A percentile compares a stretch with the other conserved stretches of the same genome.
phyloP scores from a whole-genome alignment of 2,888 invertebrate genomes.

The Lathronympha strigana region DNA sequence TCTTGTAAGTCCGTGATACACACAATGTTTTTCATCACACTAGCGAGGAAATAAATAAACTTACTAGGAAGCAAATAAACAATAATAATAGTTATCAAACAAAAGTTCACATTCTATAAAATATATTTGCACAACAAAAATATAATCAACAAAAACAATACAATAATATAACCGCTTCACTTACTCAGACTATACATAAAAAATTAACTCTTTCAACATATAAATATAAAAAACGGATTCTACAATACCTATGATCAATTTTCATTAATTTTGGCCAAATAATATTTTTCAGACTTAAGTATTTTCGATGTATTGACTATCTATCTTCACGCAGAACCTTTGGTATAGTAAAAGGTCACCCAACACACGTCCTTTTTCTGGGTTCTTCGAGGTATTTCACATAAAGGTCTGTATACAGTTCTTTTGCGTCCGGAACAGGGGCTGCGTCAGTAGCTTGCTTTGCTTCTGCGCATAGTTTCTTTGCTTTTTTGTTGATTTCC shows the following conservation, averaged over 20 bases:
- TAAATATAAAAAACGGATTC: neutral
- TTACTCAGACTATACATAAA: neutral
- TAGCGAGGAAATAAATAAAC: too few relatives aligned
- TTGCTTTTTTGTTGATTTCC: constrained; percentile 38
- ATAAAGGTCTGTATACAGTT: constrained; percentile 32
- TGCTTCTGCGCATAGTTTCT: constrained; percentile 26
- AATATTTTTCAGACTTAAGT: too few relatives aligned
- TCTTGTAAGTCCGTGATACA: neutral
- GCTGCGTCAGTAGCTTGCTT: constrained; percentile 26
- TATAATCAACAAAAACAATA: neutral
- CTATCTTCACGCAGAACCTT: neutral
- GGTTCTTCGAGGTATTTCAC: constrained; percentile 36
- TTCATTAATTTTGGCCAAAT: neutral
- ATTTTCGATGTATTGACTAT: too few relatives aligned
- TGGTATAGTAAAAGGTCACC: neutral
- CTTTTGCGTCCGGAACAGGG: constrained; percentile 1
- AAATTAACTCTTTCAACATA: neutral
- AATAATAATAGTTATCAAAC: too few relatives aligned
- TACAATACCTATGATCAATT: neutral
- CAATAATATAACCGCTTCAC: neutral
- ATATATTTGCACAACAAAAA: constrained; percentile 6
- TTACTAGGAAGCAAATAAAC: too few relatives aligned
- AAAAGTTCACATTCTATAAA: neutral
- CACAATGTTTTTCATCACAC: too few relatives aligned
- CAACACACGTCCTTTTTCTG: constrained; percentile 27